Conservation (phyloP, 2,797 vertebrate genomes). For the Hippopotamyrus pictus region DNA sequence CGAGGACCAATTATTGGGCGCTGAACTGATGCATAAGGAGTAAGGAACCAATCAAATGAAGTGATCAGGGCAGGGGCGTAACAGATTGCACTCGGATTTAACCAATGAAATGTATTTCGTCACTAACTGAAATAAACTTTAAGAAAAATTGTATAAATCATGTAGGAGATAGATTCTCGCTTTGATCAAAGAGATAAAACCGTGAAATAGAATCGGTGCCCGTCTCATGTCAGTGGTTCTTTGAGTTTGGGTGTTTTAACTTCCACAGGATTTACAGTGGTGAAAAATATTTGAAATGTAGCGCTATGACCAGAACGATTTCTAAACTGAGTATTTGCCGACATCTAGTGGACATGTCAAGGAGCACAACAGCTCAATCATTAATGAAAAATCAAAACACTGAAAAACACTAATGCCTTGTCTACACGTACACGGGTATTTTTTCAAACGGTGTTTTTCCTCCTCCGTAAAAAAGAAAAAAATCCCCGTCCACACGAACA, state of each 20-base stretch:
- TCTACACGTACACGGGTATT: too few species aligned
- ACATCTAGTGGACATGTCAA: constrained; percentile 36
- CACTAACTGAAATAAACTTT: neutral
- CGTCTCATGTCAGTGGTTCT: neutral
- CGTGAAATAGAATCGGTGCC: neutral
- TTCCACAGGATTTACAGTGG: neutral
- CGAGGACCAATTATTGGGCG: neutral
- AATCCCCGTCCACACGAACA: too few species aligned
- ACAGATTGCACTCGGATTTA: neutral
- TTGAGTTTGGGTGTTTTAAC: neutral
- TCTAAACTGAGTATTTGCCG: constrained; percentile 22
- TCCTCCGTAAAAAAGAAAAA: too few species aligned
- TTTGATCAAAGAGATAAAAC: neutral
- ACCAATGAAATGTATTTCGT: neutral
- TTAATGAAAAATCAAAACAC: neutral
- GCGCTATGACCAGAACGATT: neutral
- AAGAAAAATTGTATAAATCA: neutral
- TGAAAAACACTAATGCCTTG: too few species aligned
- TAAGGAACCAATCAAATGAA: neutral
- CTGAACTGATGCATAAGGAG: neutral
- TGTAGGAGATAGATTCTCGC: neutral
- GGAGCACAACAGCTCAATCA: neutral
- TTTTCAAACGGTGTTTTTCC: too few species aligned
- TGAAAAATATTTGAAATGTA: neutral
- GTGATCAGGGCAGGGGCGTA: neutral